Percentiles rank a stretch among this genome's conserved stretches.
Conservation (phyloP, 2,797 vertebrate species). For the Graptemys geographica region DNA sequence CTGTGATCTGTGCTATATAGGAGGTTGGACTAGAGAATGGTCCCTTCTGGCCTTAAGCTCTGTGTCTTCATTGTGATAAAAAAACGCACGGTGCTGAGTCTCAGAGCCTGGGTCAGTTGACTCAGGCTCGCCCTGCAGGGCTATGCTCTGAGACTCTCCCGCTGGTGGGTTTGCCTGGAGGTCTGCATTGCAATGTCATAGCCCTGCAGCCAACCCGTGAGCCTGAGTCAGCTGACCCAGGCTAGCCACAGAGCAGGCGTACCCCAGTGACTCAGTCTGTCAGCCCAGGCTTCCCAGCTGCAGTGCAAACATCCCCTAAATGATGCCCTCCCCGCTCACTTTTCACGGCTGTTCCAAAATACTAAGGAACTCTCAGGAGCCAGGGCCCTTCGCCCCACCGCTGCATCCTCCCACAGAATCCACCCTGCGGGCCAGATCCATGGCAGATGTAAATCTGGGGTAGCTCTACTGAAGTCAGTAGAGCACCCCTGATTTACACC, state of each 20-base stretch:
- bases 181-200: background rate
- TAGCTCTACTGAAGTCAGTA: too few species aligned
- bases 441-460: background rate
- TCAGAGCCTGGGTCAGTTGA: background rate
- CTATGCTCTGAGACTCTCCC: background rate
- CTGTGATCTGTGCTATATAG: background rate
- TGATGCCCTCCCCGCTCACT: too few species aligned
- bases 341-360: too few species aligned
- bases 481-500: background rate
- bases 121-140: too few species aligned
- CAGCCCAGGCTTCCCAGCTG: too few species aligned
- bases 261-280: too few species aligned
- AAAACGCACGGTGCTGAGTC: rapidly evolving
- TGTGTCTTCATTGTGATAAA: background rate
- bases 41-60: background rate
- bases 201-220: too few species aligned
- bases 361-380: too few species aligned
- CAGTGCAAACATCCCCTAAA: too few species aligned
- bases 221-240: too few species aligned
- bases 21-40: background rate
- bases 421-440: background rate
- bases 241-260: too few species aligned
- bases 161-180: too few species aligned
- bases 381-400: background rate
- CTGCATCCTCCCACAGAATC: background rate